A percentile compares a stretch with the other conserved stretches of the same genome.
These are phyloP conservation scores for Nephrotoma flavescens DNA, from an alignment of 2,888 invertebrate genomes.

Conservation along the genomic window DNA sequence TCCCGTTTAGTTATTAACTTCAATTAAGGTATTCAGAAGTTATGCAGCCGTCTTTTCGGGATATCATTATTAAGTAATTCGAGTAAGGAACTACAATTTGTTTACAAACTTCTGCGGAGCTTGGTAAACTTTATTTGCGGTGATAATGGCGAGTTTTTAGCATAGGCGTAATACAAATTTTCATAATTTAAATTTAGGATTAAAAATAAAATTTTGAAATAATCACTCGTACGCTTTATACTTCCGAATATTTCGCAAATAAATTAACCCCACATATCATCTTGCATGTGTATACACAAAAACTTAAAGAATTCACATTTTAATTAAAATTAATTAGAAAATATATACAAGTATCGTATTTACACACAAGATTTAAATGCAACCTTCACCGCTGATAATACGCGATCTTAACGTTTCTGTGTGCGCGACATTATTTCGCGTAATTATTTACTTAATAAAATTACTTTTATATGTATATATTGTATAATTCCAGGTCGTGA, in stretches of 20 bases:
- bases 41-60: no score
- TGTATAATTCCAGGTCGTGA: conserved; percentile 28
- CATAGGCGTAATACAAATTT: no score
- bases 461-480: neutral
- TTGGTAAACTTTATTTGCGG: no score
- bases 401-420: neutral
- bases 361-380: neutral
- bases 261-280: neutral
- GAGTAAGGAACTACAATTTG: no score
- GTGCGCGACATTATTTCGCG: neutral
- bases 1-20: no score
- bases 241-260: neutral
- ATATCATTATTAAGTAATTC: no score
- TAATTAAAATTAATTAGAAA: neutral
- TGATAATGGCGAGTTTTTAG: no score
- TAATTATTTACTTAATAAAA: neutral
- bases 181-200: no score
- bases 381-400: neutral
- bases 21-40: no score
- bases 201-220: no score
- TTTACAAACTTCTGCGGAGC: no score
- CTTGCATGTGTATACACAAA: neutral
- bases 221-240: neutral
- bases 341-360: neutral
- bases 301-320: neutral